Percentiles rank a stretch among this genome's conserved stretches.
Evolutionary conservation across 2,888 invertebrate genomes (phyloP).

Genomic region (Nesidiocoris tenuis): DNA sequence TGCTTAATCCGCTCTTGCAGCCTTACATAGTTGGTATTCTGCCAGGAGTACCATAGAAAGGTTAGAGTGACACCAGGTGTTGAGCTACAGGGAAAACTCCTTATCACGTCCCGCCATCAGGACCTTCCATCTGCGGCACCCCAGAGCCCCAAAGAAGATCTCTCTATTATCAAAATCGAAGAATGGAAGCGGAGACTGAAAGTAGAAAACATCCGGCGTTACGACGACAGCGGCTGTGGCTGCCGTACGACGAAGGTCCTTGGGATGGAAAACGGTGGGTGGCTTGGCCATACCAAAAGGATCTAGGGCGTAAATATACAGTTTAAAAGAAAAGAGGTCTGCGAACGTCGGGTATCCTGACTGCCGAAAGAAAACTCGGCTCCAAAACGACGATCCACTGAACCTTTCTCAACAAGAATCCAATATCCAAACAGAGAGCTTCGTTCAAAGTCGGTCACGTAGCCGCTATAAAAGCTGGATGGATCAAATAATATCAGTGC

Average conservation of each 20-base stretch:
- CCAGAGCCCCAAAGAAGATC: background rate
- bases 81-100: constrained; percentile 3
- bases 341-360: background rate
- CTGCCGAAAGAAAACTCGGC: background rate
- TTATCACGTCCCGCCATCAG: constrained; percentile 10
- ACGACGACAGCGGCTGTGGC: too few relatives aligned
- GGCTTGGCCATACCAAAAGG: background rate
- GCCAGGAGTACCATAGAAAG: background rate
- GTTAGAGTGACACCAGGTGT: constrained; percentile 4
- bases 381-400: background rate
- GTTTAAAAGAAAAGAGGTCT: background rate
- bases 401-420: background rate
- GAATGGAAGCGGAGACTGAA: background rate
- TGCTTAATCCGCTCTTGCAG: background rate
- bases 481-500: background rate
- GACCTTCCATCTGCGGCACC: background rate
- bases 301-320: background rate
- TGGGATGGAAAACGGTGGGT: background rate
- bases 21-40: background rate
- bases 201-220: background rate
- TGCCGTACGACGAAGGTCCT: background rate
- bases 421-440: background rate
- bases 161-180: background rate
- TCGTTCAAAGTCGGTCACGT: background rate
- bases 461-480: background rate